phyloP scores from a whole-genome alignment of 2,113 vertebrate genomes.

The Herpailurus yagouaroundi region DNA sequence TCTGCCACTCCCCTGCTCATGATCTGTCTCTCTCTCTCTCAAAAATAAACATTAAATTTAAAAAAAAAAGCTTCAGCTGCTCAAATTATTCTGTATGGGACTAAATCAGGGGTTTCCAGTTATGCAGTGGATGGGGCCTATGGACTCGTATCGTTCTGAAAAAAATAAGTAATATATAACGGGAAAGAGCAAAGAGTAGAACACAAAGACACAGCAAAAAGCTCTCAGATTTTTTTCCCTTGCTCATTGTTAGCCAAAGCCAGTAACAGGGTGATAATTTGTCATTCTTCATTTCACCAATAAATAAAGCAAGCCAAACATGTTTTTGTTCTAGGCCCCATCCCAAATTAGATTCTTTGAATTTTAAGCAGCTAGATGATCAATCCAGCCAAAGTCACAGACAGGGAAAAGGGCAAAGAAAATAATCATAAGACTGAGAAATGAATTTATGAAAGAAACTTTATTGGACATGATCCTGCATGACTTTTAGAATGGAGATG shows the following conservation, averaged over 20 bases:
- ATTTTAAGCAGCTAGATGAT: background rate
- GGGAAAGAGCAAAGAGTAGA: background rate
- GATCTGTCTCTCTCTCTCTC: too few species aligned
- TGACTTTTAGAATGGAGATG: conserved; percentile 32
- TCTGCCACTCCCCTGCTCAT: too few species aligned
- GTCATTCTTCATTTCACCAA: conserved; percentile 8
- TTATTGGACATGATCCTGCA: background rate
- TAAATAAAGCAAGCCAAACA: background rate
- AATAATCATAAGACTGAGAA: background rate
- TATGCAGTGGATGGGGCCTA: background rate
- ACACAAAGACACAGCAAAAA: background rate
- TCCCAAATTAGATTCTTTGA: conserved; percentile 36
- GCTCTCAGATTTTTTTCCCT: background rate
- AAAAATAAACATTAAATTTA: too few species aligned
- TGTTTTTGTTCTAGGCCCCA: background rate
- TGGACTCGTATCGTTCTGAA: background rate
- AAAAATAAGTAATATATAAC: background rate
- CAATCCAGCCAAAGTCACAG: background rate
- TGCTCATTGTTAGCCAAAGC: background rate
- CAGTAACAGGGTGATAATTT: background rate
- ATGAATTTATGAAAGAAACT: background rate
- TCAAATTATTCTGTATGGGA: background rate
- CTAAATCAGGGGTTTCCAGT: background rate
- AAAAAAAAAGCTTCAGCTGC: background rate
- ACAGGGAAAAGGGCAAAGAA: background rate